Base-by-base conservation (phyloP, 2,113 vertebrate species). In the Chloroceryle aenea region DNA sequence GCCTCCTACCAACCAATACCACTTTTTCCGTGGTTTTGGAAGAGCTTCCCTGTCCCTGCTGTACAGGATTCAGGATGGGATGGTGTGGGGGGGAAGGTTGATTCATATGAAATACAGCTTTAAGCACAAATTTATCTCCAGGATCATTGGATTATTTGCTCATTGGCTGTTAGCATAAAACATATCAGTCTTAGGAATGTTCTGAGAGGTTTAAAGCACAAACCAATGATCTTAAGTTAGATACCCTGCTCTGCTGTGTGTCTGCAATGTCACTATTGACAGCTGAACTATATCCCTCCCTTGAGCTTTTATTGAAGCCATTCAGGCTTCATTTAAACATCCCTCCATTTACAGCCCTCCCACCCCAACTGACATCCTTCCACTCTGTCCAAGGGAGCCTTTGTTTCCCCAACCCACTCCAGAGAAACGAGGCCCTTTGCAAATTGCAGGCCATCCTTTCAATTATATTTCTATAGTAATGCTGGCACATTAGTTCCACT, bases 401-500 rank as follows among this genome's bases (percentile, higher is more conserved):
- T 92, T 94, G 93, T 96, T 95, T 74, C 77, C 53, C 74, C 4
- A 0, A 11, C 66, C 55, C 67, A 86, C 82, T 91, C 71, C 32
- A 66, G 59, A 82, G 81, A 64, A 87, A 85, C 2, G 3, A 88
- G 59, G 88, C 30, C 81, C 66, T 88, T n/a, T 64, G 62, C 76
- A 94, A 87, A 93, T 89, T 75, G 62, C 88, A 94, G 87, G 52
- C 92, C 58, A 29, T 89, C 90, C 93, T 92, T 94, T 95, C 95
- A 95, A 91, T 97, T 94, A 85, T 56, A 93, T 91, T 93, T 75
- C 90, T 61, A 40, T 92, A 89, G 93, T 64, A 92, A 75, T 91
- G 90, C 90, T 92, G 85, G 92, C 56, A 94, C 94, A 93, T 96
- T 95, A 95, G 94, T 96, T 96, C 95, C 95, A 97, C 95, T 95